A percentile compares a stretch with the other conserved stretches of the same genome.
Evolutionary conservation across 1,140 invertebrate genomes (phyloP).

Genomic region (Bombus waltoni): DNA sequence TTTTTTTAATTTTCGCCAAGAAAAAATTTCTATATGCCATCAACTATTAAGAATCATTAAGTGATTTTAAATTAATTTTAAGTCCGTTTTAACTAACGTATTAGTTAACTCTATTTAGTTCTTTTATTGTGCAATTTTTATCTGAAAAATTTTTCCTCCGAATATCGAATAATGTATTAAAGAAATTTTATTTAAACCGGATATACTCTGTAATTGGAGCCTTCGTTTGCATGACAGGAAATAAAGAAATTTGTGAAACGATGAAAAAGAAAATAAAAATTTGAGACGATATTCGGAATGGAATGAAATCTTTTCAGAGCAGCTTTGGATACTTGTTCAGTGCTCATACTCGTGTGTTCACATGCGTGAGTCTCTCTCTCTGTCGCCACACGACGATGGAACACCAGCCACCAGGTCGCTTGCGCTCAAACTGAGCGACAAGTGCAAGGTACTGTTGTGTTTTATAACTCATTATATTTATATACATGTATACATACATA

Average conservation of each 20-base stretch:
- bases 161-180: slow-evolving; percentile 23
- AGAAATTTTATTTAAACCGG: neutral
- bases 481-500: slow-evolving; percentile 43
- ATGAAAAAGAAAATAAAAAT: neutral
- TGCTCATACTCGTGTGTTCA: slow-evolving; percentile 82
- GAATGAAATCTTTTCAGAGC: slow-evolving; percentile 55
- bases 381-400: slow-evolving; percentile 78
- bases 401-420: slow-evolving; percentile 80
- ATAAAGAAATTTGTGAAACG: neutral
- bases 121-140: slow-evolving; percentile 35
- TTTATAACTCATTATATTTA: slow-evolving; percentile 76
- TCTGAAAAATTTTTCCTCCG: slow-evolving; percentile 53
- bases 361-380: slow-evolving; percentile 79
- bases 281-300: slow-evolving; percentile 43
- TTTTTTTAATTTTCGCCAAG: neutral
- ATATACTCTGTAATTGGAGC: neutral
- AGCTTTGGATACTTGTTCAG: slow-evolving; percentile 62
- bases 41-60: neutral
- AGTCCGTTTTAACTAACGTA: neutral
- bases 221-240: neutral
- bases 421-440: slow-evolving; percentile 85
- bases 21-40: neutral
- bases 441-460: slow-evolving; percentile 84
- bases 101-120: neutral
- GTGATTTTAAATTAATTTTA: slow-evolving; percentile 14